Evolutionary conservation across 1,140 invertebrate genomes (phyloP).

Genomic region (Vanessa atalanta): DNA sequence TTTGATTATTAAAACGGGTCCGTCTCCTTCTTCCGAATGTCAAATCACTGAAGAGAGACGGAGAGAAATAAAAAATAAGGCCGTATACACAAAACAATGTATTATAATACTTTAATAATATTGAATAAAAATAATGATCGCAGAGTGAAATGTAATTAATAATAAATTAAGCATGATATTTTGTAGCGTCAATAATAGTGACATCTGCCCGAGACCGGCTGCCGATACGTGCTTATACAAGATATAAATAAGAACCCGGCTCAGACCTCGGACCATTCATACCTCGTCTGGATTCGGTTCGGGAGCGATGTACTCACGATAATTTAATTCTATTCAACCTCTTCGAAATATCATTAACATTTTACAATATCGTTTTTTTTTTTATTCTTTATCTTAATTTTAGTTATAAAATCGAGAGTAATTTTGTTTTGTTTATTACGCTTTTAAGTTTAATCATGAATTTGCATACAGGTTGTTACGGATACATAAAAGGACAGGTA

Average conservation of each 20-base stretch:
- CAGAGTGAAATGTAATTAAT: neutral
- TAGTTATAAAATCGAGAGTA: too few relatives aligned
- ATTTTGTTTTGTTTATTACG: too few relatives aligned
- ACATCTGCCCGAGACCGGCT: constrained; percentile 14
- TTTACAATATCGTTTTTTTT: neutral
- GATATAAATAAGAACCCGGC: constrained; percentile 40
- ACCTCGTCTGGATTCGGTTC: constrained; percentile 36
- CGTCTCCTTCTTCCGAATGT: too few relatives aligned
- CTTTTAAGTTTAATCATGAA: too few relatives aligned
- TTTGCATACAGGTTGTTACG: too few relatives aligned
- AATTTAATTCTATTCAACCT: constrained; percentile 20
- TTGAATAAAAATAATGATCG: too few relatives aligned
- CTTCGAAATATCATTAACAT: constrained; percentile 12
- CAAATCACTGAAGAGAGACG: too few relatives aligned
- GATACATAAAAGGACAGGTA: too few relatives aligned
- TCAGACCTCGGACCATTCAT: constrained; percentile 36
- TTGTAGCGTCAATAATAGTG: neutral
- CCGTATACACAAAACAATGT: too few relatives aligned
- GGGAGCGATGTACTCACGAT: constrained; percentile 31
- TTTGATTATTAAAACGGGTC: too few relatives aligned
- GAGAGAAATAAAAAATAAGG: too few relatives aligned
- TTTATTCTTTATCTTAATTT: neutral
- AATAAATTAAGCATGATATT: neutral
- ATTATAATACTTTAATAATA: too few relatives aligned
- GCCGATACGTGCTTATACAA: constrained; percentile 34